Evolutionary conservation across 1,140 invertebrate species (phyloP).

Genomic region (Dendroctonus ponderosae): DNA sequence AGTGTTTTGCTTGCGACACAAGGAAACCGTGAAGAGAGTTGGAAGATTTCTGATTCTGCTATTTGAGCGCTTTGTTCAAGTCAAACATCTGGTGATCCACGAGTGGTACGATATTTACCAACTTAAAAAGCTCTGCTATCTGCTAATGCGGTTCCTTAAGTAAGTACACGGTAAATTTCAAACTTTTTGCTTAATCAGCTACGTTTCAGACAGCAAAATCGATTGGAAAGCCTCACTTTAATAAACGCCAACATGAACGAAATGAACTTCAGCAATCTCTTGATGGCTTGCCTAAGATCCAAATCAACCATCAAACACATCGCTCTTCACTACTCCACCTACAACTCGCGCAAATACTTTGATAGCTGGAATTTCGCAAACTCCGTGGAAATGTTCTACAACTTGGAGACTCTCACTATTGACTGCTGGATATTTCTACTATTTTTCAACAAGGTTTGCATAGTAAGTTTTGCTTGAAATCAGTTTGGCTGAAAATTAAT

Average conservation of each 20-base stretch:
- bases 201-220: conserved; percentile 24
- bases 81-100: conserved; percentile 32
- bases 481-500: neutral
- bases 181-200: neutral
- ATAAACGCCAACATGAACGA: conserved; percentile 30
- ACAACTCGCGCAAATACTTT: conserved; percentile 13
- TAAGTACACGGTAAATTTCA: conserved; percentile 18
- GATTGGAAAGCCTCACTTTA: conserved; percentile 20
- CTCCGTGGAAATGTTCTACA: conserved; percentile 27
- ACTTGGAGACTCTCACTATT: conserved; percentile 25
- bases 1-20: conserved; percentile 15
- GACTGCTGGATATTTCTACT: conserved; percentile 33
- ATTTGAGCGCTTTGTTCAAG: conserved; percentile 30
- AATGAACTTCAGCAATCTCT: conserved; percentile 26
- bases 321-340: conserved; percentile 25
- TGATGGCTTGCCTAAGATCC: conserved; percentile 16
- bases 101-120: conserved; percentile 38
- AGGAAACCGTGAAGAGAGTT: conserved; percentile 37
- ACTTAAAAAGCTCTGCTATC: conserved; percentile 37
- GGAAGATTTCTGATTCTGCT: conserved; percentile 34
- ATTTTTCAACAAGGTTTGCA: conserved; percentile 15
- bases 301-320: conserved; percentile 16
- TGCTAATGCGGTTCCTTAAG: conserved; percentile 36
- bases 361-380: conserved; percentile 27
- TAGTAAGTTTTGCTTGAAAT: neutral